A percentile compares a stretch with the other conserved stretches of the same genome.
Evolutionary conservation across 2,797 vertebrate species (phyloP).

Genomic region (Lindbergichthys nudifrons): DNA sequence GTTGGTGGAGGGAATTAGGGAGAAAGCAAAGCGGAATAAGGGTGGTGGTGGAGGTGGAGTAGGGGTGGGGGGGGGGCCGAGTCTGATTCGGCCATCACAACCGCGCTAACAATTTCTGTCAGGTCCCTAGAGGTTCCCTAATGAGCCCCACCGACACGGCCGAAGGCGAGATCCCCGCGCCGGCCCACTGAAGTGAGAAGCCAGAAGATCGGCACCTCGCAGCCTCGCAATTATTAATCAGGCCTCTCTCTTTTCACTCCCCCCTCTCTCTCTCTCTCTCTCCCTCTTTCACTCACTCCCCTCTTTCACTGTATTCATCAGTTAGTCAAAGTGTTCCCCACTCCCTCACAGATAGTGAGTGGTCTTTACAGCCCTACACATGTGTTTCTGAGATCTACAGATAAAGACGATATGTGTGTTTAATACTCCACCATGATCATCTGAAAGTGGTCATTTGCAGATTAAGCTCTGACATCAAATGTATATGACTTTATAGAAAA

Average conservation of each 20-base stretch:
- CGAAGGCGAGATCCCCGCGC: conserved; percentile 90
- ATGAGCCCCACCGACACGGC: conserved; percentile 97
- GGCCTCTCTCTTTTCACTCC: conserved; percentile 58
- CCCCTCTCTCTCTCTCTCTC: conserved; percentile 71
- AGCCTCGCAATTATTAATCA: conserved; percentile 89
- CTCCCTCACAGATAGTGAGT: conserved; percentile 15
- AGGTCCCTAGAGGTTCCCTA: conserved; percentile 92
- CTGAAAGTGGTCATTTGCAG: not conserved
- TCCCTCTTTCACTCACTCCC: conserved; percentile 46
- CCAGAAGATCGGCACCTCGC: conserved; percentile 82
- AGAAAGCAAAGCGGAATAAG: conserved; percentile 36
- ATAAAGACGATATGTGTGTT: too few relatives aligned
- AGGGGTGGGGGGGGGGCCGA: conserved; percentile 23
- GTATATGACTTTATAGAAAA: not conserved
- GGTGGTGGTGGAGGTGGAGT: conserved; percentile 18
- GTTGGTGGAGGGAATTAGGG: conserved; percentile 49
- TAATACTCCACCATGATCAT: not conserved
- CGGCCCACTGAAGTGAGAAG: conserved; percentile 94
- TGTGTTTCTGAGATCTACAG: too few relatives aligned
- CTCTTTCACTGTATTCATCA: conserved; percentile 86
- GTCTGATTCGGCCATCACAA: conserved; percentile 91
- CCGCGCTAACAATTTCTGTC: conserved; percentile 94
- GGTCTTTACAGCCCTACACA: conserved; percentile 5
- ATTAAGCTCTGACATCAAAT: not conserved
- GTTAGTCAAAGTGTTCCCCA: conserved; percentile 80